A percentile compares a stretch with the other conserved stretches of the same genome.
These are phyloP conservation scores for Gasterosteus aculeatus DNA, from an alignment of 2,113 vertebrate species.

Conservation along the genomic window DNA sequence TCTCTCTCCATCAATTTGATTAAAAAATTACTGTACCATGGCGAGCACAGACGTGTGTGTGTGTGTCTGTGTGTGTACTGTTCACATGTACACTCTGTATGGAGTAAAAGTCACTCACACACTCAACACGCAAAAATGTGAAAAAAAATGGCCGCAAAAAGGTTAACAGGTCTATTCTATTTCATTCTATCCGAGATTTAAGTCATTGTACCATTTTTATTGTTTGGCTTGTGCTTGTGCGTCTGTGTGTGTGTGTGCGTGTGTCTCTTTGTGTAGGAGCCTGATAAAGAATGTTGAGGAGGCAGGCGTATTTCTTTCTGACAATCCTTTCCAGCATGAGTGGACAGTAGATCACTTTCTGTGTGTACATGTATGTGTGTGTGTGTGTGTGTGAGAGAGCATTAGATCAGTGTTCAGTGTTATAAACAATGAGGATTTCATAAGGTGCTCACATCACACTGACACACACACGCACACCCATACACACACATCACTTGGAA, in stretches of 20 bases:
- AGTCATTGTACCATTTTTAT: conserved; percentile 27
- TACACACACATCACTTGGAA: conserved; percentile 32
- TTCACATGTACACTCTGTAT: conserved; percentile 71
- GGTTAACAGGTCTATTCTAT: conserved; percentile 64
- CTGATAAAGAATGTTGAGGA: conserved; percentile 68
- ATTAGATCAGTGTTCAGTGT: conserved; percentile 74
- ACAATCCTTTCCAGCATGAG: conserved; percentile 63
- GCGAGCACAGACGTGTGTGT: conserved; percentile 87
- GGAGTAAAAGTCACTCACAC: conserved; percentile 11
- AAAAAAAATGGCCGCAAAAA: conserved; percentile 57
- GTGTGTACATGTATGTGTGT: conserved; percentile 36
- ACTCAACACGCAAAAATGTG: conserved; percentile 53
- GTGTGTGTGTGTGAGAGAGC: conserved; percentile 44
- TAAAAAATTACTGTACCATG: conserved; percentile 99
- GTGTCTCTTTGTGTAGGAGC: conserved; percentile 37
- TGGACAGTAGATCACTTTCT: conserved; percentile 69
- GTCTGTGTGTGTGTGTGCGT: conserved; percentile 40
- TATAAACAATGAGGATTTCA: conserved; percentile 76
- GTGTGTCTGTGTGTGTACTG: conserved; percentile 85
- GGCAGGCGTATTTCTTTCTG: conserved; percentile 71
- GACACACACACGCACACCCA: conserved; percentile 35
- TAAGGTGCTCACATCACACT: conserved; percentile 62
- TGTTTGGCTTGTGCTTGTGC: conserved; percentile 32
- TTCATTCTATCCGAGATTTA: conserved; percentile 39
- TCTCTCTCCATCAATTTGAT: conserved; percentile 99